A percentile compares a stretch with the other conserved stretches of the same genome.
These are phyloP conservation scores for Cyanoramphus novaezelandiae DNA, from an alignment of 2,113 vertebrate genomes.

Conservation along the genomic window DNA sequence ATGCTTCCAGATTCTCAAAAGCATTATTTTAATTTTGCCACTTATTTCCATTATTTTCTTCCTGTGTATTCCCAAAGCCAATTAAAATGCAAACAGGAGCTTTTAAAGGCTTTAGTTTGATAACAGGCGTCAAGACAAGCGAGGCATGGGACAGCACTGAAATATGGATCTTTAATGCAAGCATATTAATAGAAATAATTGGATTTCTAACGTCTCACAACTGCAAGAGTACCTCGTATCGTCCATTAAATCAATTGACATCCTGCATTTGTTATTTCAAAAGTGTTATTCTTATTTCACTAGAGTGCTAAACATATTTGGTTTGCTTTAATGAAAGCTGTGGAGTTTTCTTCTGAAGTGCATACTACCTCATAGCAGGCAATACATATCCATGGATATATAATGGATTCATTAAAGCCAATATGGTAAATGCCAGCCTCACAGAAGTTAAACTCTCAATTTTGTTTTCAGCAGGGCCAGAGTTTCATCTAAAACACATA, in stretches of 20 bases:
- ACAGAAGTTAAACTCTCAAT: not conserved
- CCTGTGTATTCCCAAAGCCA: slow-evolving; percentile 70
- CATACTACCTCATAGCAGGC: not conserved
- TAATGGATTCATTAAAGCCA: not conserved
- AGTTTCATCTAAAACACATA: not conserved
- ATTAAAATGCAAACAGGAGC: slow-evolving; percentile 79
- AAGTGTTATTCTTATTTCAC: slow-evolving; percentile 63
- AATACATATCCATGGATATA: not conserved
- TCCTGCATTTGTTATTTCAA: slow-evolving; percentile 68
- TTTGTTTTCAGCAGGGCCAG: not conserved
- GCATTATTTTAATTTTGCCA: slow-evolving; percentile 49
- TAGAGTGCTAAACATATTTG: not conserved
- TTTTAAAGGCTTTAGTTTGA: slow-evolving; percentile 64
- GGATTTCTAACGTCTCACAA: slow-evolving; percentile 73
- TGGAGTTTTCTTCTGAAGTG: slow-evolving; percentile 53
- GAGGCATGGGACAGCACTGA: slow-evolving; percentile 68
- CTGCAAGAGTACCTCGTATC: slow-evolving; percentile 65
- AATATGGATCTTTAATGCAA: slow-evolving; percentile 69
- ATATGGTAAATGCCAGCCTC: rapidly evolving
- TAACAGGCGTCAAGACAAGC: slow-evolving; percentile 71
- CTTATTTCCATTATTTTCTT: slow-evolving; percentile 66
- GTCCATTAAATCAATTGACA: slow-evolving; percentile 71
- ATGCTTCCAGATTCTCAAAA: slow-evolving; percentile 31
- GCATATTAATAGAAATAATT: slow-evolving; percentile 78
- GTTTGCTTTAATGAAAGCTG: slow-evolving; percentile 64